Base-by-base conservation (phyloP, 1,140 invertebrate species). In the Drosophila busckii region DNA sequence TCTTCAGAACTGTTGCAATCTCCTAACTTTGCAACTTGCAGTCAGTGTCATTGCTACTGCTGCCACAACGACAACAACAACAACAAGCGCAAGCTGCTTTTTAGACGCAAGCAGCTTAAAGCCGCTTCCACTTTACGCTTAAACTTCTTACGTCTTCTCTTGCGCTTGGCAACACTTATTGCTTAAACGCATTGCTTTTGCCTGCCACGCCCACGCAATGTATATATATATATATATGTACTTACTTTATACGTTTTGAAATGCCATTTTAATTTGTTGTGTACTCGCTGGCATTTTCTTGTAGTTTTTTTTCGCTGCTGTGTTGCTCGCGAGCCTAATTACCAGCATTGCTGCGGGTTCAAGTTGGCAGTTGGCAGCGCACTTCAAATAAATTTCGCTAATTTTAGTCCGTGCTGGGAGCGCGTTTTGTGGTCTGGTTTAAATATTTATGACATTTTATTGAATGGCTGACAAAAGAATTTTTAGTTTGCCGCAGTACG, bases 201-300 rank as follows among this genome's bases (percentile, higher is more conserved):
- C 9, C 7, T 28, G 44, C 44, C 53, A 49, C 62, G 45, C 45
- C 58, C 40, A 23, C 19, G 3, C 12, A 12, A 10, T 9, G n/a
- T 4, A 10, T 9, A 13, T 28, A 9, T 5, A 23, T 12, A 10
- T 9, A 22, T 32, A 6, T 26, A 15, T 48, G 32, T 12, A 22
- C 16, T 48, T 26, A 20, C 38, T 58, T 42, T 48, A 44, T 44
- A 40, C 29, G 20, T 32, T 37, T 56, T 75, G 73, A 65, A 80
- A 73, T 80, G 82, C 64, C 60, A 82, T 82, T 80, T 80, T 82
- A 73, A 73, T 68, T 73, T 80, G 49, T 78, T 67, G 73, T 60
- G 52, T 61, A 66, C 42, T 50, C 45, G 49, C 53, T 58, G 44
- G 28, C 49, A 61, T 37, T 46, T 41, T 50, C 45, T 46, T 10